Conservation (phyloP, 2,888 invertebrate species). For the Parelbella ahira region DNA sequence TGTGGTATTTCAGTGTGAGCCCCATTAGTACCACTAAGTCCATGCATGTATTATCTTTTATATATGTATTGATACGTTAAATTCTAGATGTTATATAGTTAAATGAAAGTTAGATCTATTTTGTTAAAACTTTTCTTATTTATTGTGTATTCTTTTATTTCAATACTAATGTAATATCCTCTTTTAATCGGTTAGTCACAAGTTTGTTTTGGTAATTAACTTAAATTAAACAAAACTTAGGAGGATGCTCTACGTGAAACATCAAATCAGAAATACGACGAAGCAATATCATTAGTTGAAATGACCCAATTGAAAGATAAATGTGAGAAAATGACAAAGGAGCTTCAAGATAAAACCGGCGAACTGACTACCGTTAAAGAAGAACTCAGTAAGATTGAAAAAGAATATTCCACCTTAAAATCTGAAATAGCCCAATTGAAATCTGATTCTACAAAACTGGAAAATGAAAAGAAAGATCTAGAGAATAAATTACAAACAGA, state of each 20-base stretch:
- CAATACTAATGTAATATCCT: no score
- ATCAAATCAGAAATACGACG: constrained; percentile 68
- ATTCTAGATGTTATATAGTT: no score
- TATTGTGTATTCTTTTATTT: no score
- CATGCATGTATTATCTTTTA: no score
- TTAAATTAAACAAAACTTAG: no score
- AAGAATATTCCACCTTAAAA: constrained; percentile 60
- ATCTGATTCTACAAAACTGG: constrained; percentile 63
- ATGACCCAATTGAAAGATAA: constrained; percentile 74
- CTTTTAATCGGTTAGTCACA: no score
- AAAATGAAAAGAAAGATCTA: constrained; percentile 81
- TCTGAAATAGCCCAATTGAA: constrained; percentile 66
- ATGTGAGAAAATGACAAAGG: constrained; percentile 50
- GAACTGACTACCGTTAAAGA: constrained; percentile 51
- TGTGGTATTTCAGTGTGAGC: no score
- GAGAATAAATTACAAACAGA: constrained; percentile 82
- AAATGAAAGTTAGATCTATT: no score
- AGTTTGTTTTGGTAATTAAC: no score
- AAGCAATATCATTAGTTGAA: constrained; percentile 71
- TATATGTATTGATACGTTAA: no score
- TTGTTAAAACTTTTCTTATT: no score
- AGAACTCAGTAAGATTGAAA: constrained; percentile 66
- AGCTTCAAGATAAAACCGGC: constrained; percentile 60
- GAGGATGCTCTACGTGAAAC: constrained; percentile 69
- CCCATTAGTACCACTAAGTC: no score